Percentiles rank a stretch among this genome's conserved stretches.
phyloP scores from a whole-genome alignment of 2,888 invertebrate genomes.

The Xylota sylvarum region DNA sequence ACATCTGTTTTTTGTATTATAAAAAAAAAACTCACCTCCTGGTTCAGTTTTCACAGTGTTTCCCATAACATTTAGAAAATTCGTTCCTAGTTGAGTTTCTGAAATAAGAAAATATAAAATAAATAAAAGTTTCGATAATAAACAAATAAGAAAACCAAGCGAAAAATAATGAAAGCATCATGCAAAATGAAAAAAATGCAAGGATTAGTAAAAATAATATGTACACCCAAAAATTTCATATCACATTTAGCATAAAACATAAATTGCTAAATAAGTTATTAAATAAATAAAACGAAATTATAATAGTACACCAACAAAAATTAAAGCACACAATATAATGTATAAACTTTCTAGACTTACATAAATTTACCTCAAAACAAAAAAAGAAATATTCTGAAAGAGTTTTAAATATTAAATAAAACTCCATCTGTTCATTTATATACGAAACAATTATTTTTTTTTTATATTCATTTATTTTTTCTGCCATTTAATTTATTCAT shows the following conservation, averaged over 20 bases:
- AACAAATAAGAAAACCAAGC: constrained; percentile 21
- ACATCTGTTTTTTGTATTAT: no score
- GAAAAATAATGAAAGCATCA: constrained; percentile 37
- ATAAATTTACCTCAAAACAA: constrained; percentile 5
- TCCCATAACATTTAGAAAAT: constrained; percentile 81
- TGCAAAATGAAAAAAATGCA: constrained; percentile 56
- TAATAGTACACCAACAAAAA: constrained; percentile 4
- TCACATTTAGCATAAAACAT: not conserved
- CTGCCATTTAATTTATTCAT: constrained; percentile 56
- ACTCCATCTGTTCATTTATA: constrained; percentile 29
- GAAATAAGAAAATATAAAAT: constrained; percentile 25
- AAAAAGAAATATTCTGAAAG: constrained; percentile 38
- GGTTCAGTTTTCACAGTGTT: constrained; percentile 84
- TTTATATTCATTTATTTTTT: constrained; percentile 50
- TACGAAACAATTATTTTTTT: constrained; percentile 42
- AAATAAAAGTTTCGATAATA: constrained; percentile 23
- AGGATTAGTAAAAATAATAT: not conserved
- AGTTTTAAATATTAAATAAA: constrained; percentile 33
- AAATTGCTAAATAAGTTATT: constrained; percentile 1
- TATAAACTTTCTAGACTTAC: constrained; percentile 41
- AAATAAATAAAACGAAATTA: constrained; percentile 9
- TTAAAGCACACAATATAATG: constrained; percentile 24
- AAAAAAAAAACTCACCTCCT: constrained; percentile 80
- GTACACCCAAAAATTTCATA: not conserved
- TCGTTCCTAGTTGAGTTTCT: constrained; percentile 77